phyloP scores from a whole-genome alignment of 1,140 invertebrate species.

The Muscidifurax raptorellus region DNA sequence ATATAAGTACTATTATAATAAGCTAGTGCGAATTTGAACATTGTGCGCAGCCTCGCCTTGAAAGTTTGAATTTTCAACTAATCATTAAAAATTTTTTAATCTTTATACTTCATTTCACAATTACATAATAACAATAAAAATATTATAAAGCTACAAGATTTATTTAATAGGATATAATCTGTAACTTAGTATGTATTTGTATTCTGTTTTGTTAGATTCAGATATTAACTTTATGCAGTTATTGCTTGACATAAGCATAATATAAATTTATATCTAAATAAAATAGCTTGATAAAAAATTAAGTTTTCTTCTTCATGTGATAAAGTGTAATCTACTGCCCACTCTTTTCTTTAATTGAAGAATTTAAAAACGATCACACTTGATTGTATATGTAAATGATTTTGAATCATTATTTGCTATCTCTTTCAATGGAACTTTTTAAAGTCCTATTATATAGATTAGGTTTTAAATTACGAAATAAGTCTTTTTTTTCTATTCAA shows the following conservation, averaged over 20 bases:
- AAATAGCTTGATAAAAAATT: background rate
- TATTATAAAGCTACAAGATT: slow-evolving; percentile 32
- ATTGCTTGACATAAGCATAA: background rate
- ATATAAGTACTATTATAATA: slow-evolving; percentile 44
- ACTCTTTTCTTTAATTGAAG: slow-evolving; percentile 6
- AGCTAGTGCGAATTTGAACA: slow-evolving; percentile 46
- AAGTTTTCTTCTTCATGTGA: background rate
- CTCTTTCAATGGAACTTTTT: background rate
- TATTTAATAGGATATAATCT: slow-evolving; percentile 23
- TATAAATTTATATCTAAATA: slow-evolving; percentile 20
- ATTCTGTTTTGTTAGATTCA: slow-evolving; percentile 6
- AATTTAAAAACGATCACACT: slow-evolving; percentile 25
- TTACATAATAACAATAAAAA: background rate
- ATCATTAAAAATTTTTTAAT: slow-evolving; percentile 8
- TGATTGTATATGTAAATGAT: slow-evolving; percentile 12
- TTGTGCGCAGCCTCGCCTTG: slow-evolving; percentile 22
- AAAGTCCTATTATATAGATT: background rate
- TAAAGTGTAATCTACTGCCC: slow-evolving; percentile 6
- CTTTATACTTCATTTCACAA: background rate
- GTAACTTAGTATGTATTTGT: slow-evolving; percentile 19
- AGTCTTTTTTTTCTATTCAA: background rate
- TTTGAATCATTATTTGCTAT: slow-evolving; percentile 6
- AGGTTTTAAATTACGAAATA: background rate
- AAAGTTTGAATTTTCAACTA: slow-evolving; percentile 22
- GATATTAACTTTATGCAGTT: slow-evolving; percentile 1